Evolutionary conservation across 2,888 invertebrate genomes (phyloP).

Genomic region (Euplexia lucipara): DNA sequence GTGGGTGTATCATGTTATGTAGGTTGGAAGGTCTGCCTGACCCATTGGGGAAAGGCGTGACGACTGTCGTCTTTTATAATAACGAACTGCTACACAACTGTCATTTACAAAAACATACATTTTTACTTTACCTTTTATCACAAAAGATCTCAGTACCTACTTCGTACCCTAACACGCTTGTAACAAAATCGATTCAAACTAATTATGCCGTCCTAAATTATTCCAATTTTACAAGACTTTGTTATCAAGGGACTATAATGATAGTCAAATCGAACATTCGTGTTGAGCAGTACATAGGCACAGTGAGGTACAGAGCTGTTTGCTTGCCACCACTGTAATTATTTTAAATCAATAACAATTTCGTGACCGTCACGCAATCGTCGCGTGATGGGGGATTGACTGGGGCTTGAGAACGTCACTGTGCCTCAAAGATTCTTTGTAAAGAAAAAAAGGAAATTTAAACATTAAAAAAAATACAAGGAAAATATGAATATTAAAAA

Average conservation of each 20-base stretch:
- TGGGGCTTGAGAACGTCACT: conserved; percentile 37
- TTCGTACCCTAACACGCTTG: conserved; percentile 10
- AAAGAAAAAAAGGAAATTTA: too few species aligned
- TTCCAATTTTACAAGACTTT: conserved; percentile 36
- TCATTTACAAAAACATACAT: conserved; percentile 11
- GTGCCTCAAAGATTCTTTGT: conserved; percentile 51
- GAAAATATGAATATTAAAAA: too few species aligned
- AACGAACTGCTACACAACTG: too few species aligned
- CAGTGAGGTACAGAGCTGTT: conserved; percentile 59
- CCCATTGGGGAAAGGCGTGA: too few species aligned
- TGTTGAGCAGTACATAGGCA: conserved; percentile 40
- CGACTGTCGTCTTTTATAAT: too few species aligned
- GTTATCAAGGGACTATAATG: conserved; percentile 51
- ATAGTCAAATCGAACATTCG: conserved; percentile 53
- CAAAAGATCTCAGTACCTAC: conserved; percentile 12
- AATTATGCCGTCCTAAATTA: conserved; percentile 20
- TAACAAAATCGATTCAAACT: conserved; percentile 30
- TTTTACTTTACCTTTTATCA: conserved; percentile 11
- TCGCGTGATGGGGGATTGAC: conserved; percentile 72
- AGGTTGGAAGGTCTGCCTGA: too few species aligned
- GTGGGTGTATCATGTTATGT: too few species aligned
- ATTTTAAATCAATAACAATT: conserved; percentile 84
- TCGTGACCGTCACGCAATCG: conserved; percentile 74
- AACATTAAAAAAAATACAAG: too few species aligned
- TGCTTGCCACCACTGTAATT: conserved; percentile 73